Conservation (phyloP, 2,113 vertebrate genomes). For the Pionites leucogaster region DNA sequence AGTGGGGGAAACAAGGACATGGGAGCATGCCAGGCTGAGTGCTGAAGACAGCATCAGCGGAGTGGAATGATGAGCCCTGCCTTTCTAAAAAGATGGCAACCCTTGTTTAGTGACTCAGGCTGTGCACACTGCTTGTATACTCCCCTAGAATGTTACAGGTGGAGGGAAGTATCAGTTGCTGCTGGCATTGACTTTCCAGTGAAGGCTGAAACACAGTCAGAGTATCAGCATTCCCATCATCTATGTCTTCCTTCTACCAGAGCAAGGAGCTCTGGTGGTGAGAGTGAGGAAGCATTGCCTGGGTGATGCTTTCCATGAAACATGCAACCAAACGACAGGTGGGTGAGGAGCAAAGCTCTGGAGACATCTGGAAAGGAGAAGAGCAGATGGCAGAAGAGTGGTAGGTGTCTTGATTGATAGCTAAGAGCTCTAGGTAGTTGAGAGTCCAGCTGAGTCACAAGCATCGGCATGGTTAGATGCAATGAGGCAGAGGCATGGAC, state of each 20-base stretch:
- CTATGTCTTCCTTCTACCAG: accelerated
- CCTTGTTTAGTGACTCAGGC: not conserved
- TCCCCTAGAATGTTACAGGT: not conserved
- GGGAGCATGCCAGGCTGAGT: not conserved
- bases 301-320: not conserved
- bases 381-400: not conserved
- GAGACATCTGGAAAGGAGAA: not conserved
- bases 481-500: not conserved
- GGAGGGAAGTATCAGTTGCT: not conserved
- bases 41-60: not conserved
- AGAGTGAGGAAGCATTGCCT: not conserved
- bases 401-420: not conserved
- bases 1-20: not conserved
- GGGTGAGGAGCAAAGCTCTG: constrained; percentile 34
- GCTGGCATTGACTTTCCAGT: not conserved
- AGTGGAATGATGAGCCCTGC: not conserved
- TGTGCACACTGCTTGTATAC: not conserved
- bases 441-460: not conserved
- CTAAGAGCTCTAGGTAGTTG: not conserved
- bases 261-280: not conserved
- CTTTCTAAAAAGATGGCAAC: not conserved
- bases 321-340: not conserved
- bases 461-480: not conserved
- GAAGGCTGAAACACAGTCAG: not conserved
- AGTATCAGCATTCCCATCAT: not conserved